Base-by-base conservation (phyloP, 2,797 vertebrate species). In the Oreochromis mossambicus region DNA sequence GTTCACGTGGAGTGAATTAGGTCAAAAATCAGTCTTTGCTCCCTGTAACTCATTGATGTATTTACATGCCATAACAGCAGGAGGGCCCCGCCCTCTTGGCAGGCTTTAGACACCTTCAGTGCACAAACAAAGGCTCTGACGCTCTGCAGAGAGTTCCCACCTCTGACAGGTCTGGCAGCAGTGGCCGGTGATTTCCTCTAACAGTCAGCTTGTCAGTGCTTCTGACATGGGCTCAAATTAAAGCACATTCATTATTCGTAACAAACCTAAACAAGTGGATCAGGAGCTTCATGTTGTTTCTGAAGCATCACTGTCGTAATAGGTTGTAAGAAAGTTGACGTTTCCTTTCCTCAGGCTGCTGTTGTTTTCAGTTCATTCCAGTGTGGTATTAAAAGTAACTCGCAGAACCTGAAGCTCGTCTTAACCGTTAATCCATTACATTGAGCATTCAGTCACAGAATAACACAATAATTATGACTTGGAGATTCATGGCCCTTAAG, bases 311-410 rank as follows among this genome's bases (percentile, higher is more conserved):
- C 54, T 36, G 7, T 50, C 32, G 24, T 75, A 50, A 75, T 43
- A 13, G 7, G 36, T 52, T 77, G 13, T 34, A 41, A 77, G 75
- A 12, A 38, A 56, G 19, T 46, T 7, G n/a, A 56, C 38, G 56
- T 81, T 85, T 88, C 86, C 78, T 78, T 78, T 70, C 79, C 50
- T n/a, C 34, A 11, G 36, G 14, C 61, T 9, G 51, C 41, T n/a
- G 2, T 17, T 77, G 70, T 82, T 93, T 93, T 91, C 56, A 3
- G 1, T 85, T 86, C 21, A 46, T 6, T 29, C 85, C 78, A 77
- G 34, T 6, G 4, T 50, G 26, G 24, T 52, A 19, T 80, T 38
- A 43, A 80, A 79, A 81, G 77, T 5, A 89, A 51, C 48, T 32
- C 13, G 8, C 13, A 79, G 58, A 79, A 75, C 24, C 12, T 70